Conservation (phyloP, 2,888 invertebrate genomes). For the Alloscopus bannaensis region DNA sequence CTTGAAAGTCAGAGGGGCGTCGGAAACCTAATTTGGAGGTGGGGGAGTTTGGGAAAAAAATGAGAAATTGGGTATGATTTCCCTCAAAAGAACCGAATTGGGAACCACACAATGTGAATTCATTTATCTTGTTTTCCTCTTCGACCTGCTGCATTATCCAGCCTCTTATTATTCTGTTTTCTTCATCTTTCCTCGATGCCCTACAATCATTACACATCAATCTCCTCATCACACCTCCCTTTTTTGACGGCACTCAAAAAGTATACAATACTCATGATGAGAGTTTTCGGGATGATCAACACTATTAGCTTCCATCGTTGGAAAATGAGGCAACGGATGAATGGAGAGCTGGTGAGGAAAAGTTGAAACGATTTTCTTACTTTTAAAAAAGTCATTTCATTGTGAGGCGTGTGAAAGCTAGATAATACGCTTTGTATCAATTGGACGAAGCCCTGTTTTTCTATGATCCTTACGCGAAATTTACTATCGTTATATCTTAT, state of each 20-base stretch:
- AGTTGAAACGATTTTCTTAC: too few species aligned
- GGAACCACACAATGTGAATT: conserved; percentile 72
- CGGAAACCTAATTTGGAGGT: conserved; percentile 70
- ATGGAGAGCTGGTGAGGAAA: not conserved
- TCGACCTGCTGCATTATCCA: not conserved
- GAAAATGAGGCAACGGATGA: conserved; percentile 13
- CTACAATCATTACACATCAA: conserved; percentile 68
- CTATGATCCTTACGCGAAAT: too few species aligned
- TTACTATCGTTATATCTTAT: too few species aligned
- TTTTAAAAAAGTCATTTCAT: too few species aligned
- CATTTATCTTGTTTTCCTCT: conserved; percentile 70
- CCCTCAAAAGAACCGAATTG: conserved; percentile 65
- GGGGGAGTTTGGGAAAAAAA: conserved; percentile 58
- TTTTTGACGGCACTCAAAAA: conserved; percentile 41
- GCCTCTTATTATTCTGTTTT: conserved; percentile 7
- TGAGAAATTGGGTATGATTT: conserved; percentile 69
- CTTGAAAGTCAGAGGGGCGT: conserved; percentile 67
- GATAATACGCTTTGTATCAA: too few species aligned
- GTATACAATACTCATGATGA: conserved; percentile 22
- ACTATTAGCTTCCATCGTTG: not conserved
- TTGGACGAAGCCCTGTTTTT: too few species aligned
- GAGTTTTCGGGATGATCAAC: not conserved
- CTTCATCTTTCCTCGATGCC: conserved; percentile 29
- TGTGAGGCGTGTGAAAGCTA: too few species aligned
- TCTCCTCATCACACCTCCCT: conserved; percentile 61